A percentile compares a stretch with the other conserved stretches of the same genome.
Evolutionary conservation across 2,888 invertebrate genomes (phyloP).

Genomic region (Drosophila pseudotalamancana): DNA sequence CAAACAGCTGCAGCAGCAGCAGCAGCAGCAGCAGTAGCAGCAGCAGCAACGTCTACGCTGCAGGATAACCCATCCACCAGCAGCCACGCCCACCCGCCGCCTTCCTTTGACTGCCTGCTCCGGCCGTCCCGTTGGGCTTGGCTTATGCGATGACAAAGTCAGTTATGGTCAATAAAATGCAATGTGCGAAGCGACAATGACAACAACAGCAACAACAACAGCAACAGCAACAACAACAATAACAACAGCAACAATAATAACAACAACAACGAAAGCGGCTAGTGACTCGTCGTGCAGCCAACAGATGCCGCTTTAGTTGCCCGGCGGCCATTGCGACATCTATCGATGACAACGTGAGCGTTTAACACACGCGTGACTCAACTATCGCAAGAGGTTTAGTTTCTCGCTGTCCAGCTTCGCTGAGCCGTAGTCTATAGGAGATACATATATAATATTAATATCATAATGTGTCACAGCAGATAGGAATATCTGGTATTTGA

Average conservation of each 20-base stretch:
- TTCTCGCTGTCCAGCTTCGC: no score
- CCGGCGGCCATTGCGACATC: slow-evolving; percentile 22
- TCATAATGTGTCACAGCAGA: no score
- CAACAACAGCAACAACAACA: slow-evolving; percentile 24
- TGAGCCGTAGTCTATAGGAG: no score
- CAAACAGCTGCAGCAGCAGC: slow-evolving; percentile 47
- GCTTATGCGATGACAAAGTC: slow-evolving; percentile 70
- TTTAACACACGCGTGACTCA: background rate
- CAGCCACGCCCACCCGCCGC: no score
- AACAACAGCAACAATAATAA: slow-evolving; percentile 12
- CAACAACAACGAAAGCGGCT: slow-evolving; percentile 7
- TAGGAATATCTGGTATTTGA: no score
- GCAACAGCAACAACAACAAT: background rate
- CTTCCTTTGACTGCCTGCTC: background rate
- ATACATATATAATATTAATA: no score
- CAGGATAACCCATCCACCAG: slow-evolving; percentile 11
- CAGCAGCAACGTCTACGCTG: slow-evolving; percentile 25
- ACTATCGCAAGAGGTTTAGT: background rate
- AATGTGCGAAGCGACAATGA: slow-evolving; percentile 68
- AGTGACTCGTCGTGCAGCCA: slow-evolving; percentile 27
- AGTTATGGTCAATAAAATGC: slow-evolving; percentile 81
- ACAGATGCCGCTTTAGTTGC: slow-evolving; percentile 58
- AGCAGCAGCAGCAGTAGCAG: slow-evolving; percentile 51
- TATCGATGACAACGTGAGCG: slow-evolving; percentile 35
- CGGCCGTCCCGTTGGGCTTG: slow-evolving; percentile 22